Percentiles rank a stretch among this genome's conserved stretches.
Evolutionary conservation across 2,797 vertebrate species (phyloP).

Genomic region (Anguilla marmorata): DNA sequence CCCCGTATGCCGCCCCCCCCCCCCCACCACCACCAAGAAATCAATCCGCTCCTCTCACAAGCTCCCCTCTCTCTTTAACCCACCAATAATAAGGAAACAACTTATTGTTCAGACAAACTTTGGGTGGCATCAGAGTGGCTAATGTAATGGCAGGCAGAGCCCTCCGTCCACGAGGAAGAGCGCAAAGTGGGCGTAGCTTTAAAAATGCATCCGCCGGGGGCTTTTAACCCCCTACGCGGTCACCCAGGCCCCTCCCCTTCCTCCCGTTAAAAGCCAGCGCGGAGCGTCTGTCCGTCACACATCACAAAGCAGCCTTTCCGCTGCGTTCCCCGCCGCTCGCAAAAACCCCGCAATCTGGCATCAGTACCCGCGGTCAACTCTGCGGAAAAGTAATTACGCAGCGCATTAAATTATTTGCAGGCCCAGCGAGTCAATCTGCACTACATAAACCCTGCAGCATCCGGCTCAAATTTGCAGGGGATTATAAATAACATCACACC

Average conservation of each 20-base stretch:
- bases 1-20: no score
- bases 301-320: background rate
- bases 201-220: slow-evolving; percentile 52
- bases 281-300: background rate
- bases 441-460: background rate
- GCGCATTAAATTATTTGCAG: background rate
- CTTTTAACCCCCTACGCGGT: slow-evolving; percentile 54
- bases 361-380: background rate
- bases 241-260: slow-evolving; percentile 3
- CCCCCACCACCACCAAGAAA: no score
- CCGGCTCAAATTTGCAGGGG: background rate
- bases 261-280: slow-evolving; percentile 29
- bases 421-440: background rate
- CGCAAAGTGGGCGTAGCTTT: slow-evolving; percentile 44
- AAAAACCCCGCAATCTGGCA: slow-evolving; percentile 11
- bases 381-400: slow-evolving; percentile 21
- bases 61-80: slow-evolving; percentile 43
- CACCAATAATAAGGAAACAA: slow-evolving; percentile 45
- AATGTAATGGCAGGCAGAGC: slow-evolving; percentile 47
- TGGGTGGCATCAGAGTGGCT: slow-evolving; percentile 49
- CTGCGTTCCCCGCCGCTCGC: background rate
- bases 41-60: slow-evolving; percentile 48
- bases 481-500: background rate
- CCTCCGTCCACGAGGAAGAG: slow-evolving; percentile 30
- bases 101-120: slow-evolving; percentile 56